Base-by-base conservation (phyloP, 2,888 invertebrate species). In the Tachina fera region DNA sequence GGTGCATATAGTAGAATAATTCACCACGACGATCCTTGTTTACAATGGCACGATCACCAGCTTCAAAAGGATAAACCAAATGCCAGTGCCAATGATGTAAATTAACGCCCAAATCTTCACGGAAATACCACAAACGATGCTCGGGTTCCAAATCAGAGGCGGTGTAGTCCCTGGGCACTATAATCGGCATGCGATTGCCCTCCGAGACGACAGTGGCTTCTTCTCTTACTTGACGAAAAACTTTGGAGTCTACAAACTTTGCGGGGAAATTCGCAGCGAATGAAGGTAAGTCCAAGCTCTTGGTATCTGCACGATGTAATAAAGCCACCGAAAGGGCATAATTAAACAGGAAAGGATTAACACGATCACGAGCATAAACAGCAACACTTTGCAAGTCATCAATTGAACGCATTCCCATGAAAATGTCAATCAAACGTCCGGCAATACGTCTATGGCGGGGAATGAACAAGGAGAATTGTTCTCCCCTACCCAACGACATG, bases 341-440 rank as follows among this genome's bases (percentile, higher is more conserved):
- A 91, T 96, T 96, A 93, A 96, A 97, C 88, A 97, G 92, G 87
- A 96, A 95, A 0, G 97, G 95, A 92, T 97, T 97, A 8, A 97
- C 93, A 58, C 96, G 94, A 87, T 96, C 96, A 61, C 96, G 94
- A 51, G 95, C 94, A 89, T 94, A 97, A 16, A 95, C 95, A 58
- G 96, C 95, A 51, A 96, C 65, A 95, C 94, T 81, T 88, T 95
- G 93, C 84, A 97, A 94, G 86, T 97, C 96, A 0, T 96, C 95
- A 10, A 95, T 91, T 60, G 94, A 94, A 49, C 95, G 94, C 94
- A 96, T 95, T 22, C 94, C 96, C 94, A 96, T 93, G 83, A 96
- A 95, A 61, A 96, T 94, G 82, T 95, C 95, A 82, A 96, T 95
- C 9, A 96, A 94, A 6, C 94, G 94, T 0, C 93, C 94, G 0